Conservation (phyloP, 1,140 invertebrate species). For the Rhopalosiphum maidis region DNA sequence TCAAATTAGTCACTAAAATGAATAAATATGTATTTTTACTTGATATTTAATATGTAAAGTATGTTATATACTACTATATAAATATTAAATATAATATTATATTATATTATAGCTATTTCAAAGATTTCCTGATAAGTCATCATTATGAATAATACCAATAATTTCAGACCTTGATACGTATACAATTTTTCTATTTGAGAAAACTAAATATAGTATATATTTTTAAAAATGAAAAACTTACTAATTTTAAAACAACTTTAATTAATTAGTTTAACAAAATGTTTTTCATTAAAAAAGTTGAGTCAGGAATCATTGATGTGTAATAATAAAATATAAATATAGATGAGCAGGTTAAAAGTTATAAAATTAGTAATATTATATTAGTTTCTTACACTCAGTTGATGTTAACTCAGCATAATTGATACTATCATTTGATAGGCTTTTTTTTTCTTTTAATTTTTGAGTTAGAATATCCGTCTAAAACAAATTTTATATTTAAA, state of each 20-base stretch:
- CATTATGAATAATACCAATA: not conserved
- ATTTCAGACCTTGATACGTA: too few species aligned
- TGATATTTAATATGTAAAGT: not conserved
- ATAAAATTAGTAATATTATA: conserved; percentile 5
- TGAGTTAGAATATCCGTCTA: not conserved
- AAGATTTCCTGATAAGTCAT: not conserved
- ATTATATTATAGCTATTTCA: too few species aligned
- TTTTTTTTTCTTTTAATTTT: conserved; percentile 9
- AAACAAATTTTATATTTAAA: not conserved
- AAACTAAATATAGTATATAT: too few species aligned
- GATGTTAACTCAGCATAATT: not conserved
- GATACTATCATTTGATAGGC: not conserved
- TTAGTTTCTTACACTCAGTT: not conserved
- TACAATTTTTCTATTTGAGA: too few species aligned
- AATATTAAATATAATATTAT: too few species aligned
- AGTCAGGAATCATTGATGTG: not conserved
- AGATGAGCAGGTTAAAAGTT: not conserved
- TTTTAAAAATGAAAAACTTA: too few species aligned
- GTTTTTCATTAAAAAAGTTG: not conserved
- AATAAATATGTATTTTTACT: not conserved
- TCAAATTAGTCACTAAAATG: not conserved
- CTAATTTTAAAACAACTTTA: too few species aligned
- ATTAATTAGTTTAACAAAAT: too few species aligned
- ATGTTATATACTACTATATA: not conserved
- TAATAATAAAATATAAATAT: not conserved